A percentile compares a stretch with the other conserved stretches of the same genome.
These are phyloP conservation scores for Leuciscus waleckii DNA, from an alignment of 2,797 vertebrate species.

Conservation along the genomic window DNA sequence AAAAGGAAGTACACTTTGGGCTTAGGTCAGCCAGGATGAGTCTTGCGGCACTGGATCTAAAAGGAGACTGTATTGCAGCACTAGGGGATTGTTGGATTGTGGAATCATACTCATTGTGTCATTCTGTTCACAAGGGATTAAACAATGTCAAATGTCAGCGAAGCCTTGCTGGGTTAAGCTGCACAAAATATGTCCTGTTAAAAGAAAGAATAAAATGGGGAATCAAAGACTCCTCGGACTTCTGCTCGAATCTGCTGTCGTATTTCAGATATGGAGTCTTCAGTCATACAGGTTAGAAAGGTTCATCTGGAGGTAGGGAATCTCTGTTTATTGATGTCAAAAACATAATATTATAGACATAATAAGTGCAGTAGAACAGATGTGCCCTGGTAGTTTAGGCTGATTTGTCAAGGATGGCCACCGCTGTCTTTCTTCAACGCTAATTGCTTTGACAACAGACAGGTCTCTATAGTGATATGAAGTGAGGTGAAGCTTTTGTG, in stretches of 20 bases:
- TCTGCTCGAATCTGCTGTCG: neutral
- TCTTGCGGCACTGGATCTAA: neutral
- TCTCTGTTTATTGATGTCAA: conserved; percentile 1
- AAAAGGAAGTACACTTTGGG: neutral
- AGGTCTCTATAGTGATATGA: conserved; percentile 40
- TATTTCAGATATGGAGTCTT: neutral
- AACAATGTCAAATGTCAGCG: conserved; percentile 66
- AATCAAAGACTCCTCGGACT: conserved; percentile 43
- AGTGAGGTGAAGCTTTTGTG: conserved; percentile 26
- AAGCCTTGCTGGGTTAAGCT: conserved; percentile 73
- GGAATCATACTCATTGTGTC: conserved; percentile 58
- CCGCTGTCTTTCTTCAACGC: conserved; percentile 27
- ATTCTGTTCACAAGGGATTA: conserved; percentile 68
- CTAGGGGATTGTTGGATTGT: conserved; percentile 36
- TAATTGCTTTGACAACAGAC: conserved; percentile 40
- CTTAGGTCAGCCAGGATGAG: neutral
- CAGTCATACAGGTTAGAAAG: neutral
- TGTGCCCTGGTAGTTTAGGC: conserved; percentile 24
- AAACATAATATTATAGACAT: neutral
- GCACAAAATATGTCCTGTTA: conserved; percentile 69
- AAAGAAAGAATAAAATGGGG: conserved; percentile 61
- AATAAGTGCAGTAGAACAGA: conserved; percentile 20
- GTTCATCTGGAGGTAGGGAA: neutral
- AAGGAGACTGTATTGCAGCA: neutral
- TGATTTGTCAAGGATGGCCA: conserved; percentile 35